Evolutionary conservation across 2,113 vertebrate genomes (phyloP).

Genomic region (Motacilla tschutschensis): DNA sequence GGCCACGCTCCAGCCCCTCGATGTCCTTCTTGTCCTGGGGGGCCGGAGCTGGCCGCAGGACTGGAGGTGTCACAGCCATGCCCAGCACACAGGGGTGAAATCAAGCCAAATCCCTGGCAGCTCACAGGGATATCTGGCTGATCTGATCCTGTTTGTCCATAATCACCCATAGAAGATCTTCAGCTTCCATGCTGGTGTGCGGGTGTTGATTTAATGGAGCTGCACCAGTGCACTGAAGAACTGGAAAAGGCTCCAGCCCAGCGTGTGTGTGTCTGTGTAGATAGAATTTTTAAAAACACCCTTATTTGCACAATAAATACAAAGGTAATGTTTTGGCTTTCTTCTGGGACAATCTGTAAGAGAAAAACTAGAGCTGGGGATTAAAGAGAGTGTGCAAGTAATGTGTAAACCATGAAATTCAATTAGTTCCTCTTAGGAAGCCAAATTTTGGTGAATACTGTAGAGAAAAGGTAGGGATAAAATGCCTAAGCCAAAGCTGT

Average conservation of each 20-base stretch:
- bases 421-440: constrained; percentile 71
- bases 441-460: constrained; percentile 73
- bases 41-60: neutral
- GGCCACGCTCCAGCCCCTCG: rapidly evolving
- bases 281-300: constrained; percentile 43
- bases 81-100: neutral
- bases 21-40: rapidly evolving
- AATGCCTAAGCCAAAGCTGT: constrained; percentile 62
- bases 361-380: constrained; percentile 55
- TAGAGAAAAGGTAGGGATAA: constrained; percentile 68
- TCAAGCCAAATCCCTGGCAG: neutral
- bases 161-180: neutral
- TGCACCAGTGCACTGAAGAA: neutral
- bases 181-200: neutral
- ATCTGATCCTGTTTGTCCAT: neutral
- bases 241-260: constrained; percentile 20
- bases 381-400: constrained; percentile 65
- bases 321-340: constrained; percentile 66
- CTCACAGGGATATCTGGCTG: neutral
- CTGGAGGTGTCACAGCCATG: neutral
- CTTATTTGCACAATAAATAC: constrained; percentile 45
- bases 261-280: constrained; percentile 3
- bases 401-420: constrained; percentile 70
- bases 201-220: constrained; percentile 15
- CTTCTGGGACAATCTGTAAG: constrained; percentile 54